Conservation (phyloP, 2,797 vertebrate species). For the Rhinella marina region DNA sequence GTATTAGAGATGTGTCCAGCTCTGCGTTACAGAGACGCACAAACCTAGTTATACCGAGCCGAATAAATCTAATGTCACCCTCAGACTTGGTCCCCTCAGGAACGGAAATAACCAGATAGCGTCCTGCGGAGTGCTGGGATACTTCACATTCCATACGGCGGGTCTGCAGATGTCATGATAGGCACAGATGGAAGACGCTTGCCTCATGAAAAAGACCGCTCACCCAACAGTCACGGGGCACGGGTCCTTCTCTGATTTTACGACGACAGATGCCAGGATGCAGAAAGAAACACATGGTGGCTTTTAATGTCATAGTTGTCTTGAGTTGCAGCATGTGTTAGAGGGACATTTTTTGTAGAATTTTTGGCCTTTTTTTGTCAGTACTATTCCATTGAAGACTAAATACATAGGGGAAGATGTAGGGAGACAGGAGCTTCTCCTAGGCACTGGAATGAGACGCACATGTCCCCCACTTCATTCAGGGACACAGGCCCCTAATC, state of each 20-base stretch:
- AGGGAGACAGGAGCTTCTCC: not conserved
- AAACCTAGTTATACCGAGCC: not conserved
- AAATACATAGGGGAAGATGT: not conserved
- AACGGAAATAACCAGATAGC: not conserved
- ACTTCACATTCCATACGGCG: not conserved
- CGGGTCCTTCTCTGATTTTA: not conserved
- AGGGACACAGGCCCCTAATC: no score
- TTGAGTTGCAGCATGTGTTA: not conserved
- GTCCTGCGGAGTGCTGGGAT: not conserved
- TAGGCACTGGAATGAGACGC: no score
- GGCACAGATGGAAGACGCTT: conserved; percentile 3
- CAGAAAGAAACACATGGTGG: not conserved
- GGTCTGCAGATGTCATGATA: not conserved
- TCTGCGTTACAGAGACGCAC: not conserved
- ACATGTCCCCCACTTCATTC: no score
- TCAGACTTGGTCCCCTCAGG: not conserved
- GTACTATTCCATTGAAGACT: no score
- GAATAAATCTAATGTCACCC: not conserved
- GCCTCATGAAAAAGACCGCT: not conserved
- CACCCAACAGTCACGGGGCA: not conserved
- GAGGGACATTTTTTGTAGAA: no score
- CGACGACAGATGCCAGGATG: not conserved
- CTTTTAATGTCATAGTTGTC: not conserved
- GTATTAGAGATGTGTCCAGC: no score
- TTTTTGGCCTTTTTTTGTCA: no score